These are phyloP conservation scores for Patella pellucida DNA, from an alignment of 2,888 invertebrate genomes.

Conservation along the genomic window DNA sequence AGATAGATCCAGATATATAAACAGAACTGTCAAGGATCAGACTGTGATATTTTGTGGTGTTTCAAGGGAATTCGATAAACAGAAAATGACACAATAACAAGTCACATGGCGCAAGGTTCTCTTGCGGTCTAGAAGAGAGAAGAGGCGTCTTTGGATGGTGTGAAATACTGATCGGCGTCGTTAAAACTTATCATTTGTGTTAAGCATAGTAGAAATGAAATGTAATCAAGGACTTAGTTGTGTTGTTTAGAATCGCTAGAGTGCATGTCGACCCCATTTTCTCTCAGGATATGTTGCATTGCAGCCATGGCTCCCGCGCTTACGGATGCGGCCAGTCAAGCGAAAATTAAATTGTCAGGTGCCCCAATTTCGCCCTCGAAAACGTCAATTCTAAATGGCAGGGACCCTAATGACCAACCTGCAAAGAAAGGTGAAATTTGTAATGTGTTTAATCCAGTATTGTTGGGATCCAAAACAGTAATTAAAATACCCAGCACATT, in stretches of 20 bases:
- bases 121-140: too few species aligned
- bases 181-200: too few species aligned
- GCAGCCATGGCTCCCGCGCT: slow-evolving; percentile 91
- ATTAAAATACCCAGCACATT: background rate
- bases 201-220: too few species aligned
- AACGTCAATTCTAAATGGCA: slow-evolving; percentile 16
- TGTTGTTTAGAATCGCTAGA: background rate
- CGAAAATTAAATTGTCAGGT: slow-evolving; percentile 62
- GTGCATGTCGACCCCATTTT: slow-evolving; percentile 59
- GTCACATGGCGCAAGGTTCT: too few species aligned
- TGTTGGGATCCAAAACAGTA: background rate
- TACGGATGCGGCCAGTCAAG: slow-evolving; percentile 78
- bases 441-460: background rate
- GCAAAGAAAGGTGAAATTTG: background rate
- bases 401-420: background rate
- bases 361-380: slow-evolving; percentile 40
- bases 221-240: too few species aligned
- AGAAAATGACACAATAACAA: too few species aligned
- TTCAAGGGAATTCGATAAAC: too few species aligned
- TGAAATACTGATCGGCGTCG: too few species aligned
- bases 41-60: too few species aligned
- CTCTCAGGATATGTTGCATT: slow-evolving; percentile 68
- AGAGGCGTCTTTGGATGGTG: too few species aligned
- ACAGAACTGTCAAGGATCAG: too few species aligned
- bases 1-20: too few species aligned